Percentiles rank a stretch among this genome's conserved stretches.
Evolutionary conservation across 2,888 invertebrate genomes (phyloP).

Genomic region (Protonemura montana): DNA sequence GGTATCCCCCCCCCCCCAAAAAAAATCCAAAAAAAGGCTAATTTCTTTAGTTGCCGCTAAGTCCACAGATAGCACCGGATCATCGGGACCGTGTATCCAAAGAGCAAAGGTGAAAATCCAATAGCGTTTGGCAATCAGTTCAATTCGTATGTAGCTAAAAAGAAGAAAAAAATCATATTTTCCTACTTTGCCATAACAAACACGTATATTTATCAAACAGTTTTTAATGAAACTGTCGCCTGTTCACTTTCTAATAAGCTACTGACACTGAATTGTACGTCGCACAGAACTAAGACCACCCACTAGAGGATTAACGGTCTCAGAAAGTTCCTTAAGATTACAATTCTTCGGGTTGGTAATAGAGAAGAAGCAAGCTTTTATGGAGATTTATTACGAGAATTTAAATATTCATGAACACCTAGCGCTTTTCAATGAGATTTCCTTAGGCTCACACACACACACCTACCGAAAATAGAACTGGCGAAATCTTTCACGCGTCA

Average conservation of each 20-base stretch:
- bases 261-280: background rate
- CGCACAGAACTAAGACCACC: background rate
- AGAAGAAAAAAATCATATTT: background rate
- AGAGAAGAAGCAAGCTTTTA: background rate
- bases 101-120: background rate
- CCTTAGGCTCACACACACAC: background rate
- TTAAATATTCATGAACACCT: slow-evolving; percentile 22
- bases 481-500: no score
- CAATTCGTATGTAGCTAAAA: background rate
- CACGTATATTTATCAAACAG: background rate
- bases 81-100: no score
- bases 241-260: slow-evolving; percentile 27
- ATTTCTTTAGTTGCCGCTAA: background rate
- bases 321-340: background rate
- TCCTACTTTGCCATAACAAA: slow-evolving; percentile 15
- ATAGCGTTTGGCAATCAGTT: background rate
- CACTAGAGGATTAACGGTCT: background rate
- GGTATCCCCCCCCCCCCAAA: no score
- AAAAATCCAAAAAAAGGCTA: background rate
- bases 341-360: background rate
- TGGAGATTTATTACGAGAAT: background rate
- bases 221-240: background rate
- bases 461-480: no score
- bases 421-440: background rate
- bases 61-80: no score